Conservation (phyloP, 2,113 vertebrate species). For the Carassius gibelio region DNA sequence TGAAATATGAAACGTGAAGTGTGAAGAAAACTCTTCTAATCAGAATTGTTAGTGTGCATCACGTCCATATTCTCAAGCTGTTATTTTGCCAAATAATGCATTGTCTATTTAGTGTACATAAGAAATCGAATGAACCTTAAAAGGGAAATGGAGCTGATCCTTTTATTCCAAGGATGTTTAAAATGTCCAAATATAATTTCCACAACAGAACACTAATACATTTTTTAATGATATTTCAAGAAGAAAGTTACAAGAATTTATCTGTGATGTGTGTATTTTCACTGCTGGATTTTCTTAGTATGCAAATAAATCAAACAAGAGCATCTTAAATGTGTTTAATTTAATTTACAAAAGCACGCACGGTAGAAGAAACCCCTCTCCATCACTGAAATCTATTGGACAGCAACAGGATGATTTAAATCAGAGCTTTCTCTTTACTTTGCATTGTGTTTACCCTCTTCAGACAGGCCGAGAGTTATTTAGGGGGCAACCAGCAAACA, state of each 20-base stretch:
- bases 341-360: background rate
- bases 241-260: too few relatives aligned
- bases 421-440: conserved; percentile 54
- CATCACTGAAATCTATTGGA: background rate
- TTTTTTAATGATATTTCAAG: too few relatives aligned
- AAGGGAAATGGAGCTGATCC: background rate
- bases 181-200: too few relatives aligned
- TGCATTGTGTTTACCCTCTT: conserved; percentile 85
- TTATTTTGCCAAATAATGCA: background rate
- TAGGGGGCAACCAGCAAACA: conserved; percentile 83
- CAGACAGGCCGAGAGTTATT: conserved; percentile 83
- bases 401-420: background rate
- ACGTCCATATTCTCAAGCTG: background rate
- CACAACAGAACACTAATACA: too few relatives aligned
- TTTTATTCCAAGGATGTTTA: background rate
- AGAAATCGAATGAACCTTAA: background rate
- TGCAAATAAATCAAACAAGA: background rate
- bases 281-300: background rate
- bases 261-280: background rate
- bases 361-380: background rate
- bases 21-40: background rate
- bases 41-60: background rate
- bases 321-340: background rate
- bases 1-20: background rate
- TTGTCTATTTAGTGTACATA: too few relatives aligned